Percentiles rank a stretch among this genome's conserved stretches.
phyloP scores from a whole-genome alignment of 2,113 vertebrate genomes.

The Pitta sordida region DNA sequence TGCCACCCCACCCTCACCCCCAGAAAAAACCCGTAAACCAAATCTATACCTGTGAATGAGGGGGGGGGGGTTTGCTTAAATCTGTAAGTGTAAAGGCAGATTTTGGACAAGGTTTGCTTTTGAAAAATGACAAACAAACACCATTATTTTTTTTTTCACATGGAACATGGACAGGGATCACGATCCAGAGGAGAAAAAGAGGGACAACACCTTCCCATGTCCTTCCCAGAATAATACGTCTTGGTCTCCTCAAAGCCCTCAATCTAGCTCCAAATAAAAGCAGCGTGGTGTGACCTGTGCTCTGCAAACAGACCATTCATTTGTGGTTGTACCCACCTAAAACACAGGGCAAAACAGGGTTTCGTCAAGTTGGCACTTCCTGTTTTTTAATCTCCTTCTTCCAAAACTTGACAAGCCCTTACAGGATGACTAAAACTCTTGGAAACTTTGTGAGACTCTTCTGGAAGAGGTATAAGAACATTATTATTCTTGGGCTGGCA shows the following conservation, averaged over 20 bases:
- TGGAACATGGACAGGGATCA: rapidly evolving
- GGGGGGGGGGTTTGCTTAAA: not conserved
- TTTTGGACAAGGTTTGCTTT: not conserved
- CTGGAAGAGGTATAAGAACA: not conserved
- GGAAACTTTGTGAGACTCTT: not conserved
- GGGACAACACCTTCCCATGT: rapidly evolving
- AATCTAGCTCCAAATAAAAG: not conserved
- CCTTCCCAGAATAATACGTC: not conserved
- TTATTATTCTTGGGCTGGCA: conserved; percentile 1
- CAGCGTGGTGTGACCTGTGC: not conserved
- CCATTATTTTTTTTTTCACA: not conserved
- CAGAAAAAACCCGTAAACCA: not conserved
- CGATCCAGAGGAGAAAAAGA: not conserved
- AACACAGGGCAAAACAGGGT: not conserved
- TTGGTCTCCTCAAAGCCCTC: not conserved
- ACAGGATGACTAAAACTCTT: not conserved
- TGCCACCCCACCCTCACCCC: too few relatives aligned
- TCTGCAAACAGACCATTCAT: not conserved
- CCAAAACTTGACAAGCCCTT: not conserved
- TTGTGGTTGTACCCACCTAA: not conserved
- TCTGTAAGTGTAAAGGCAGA: not conserved
- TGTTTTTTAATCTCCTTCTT: not conserved
- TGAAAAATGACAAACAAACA: not conserved
- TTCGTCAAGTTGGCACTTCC: not conserved
- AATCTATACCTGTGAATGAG: not conserved